Conservation (phyloP, 2,113 vertebrate genomes). For the Phyllopteryx taeniolatus region DNA sequence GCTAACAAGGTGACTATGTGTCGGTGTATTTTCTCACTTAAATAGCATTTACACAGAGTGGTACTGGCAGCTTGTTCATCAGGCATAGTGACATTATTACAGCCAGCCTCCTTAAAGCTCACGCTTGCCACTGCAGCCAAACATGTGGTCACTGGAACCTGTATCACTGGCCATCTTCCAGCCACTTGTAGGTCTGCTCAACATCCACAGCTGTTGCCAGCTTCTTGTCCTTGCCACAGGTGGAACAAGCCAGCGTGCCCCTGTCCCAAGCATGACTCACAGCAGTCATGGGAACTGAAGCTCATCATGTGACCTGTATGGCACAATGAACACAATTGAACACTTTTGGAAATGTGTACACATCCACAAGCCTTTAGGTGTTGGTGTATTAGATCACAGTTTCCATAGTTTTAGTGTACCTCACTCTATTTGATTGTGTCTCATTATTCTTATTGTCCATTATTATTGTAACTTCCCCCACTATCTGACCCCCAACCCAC, state of each 20-base stretch:
- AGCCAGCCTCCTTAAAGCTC: neutral
- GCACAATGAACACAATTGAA: neutral
- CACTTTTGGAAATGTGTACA: neutral
- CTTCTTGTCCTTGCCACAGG: neutral
- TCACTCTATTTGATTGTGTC: neutral
- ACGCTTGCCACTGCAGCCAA: constrained; percentile 7
- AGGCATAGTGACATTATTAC: neutral
- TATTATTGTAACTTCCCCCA: neutral
- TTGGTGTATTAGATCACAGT: neutral
- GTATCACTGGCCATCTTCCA: neutral
- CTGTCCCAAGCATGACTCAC: constrained; percentile 10
- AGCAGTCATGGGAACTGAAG: constrained; percentile 1
- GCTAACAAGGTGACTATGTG: neutral
- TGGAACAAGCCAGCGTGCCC: constrained; percentile 1
- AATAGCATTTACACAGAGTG: neutral
- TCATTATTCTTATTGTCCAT: neutral
- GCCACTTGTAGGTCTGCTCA: neutral
- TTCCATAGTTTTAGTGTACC: neutral
- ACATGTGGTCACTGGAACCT: constrained; percentile 6
- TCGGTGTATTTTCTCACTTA: neutral
- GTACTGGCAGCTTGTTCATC: constrained; percentile 2
- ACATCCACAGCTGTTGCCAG: constrained; percentile 3
- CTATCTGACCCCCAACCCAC: neutral
- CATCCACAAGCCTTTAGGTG: neutral
- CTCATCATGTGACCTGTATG: constrained; percentile 2